Percentiles rank a stretch among this genome's conserved stretches.
Conservation (phyloP, 1,140 invertebrate genomes). For the Papilio glaucus region DNA sequence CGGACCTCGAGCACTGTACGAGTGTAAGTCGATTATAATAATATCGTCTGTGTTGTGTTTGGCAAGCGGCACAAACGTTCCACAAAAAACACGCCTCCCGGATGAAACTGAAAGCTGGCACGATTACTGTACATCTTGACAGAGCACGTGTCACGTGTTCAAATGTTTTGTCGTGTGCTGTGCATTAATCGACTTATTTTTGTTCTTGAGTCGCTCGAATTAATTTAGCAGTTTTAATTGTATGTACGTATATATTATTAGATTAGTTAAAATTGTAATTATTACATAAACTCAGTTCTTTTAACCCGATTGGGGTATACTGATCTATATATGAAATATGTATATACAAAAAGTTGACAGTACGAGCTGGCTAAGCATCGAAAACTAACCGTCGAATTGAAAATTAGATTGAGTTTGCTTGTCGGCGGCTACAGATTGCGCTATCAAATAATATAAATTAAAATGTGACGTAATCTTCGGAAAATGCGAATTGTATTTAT, state of each 20-base stretch:
- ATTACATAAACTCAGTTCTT: background rate
- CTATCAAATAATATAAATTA: background rate
- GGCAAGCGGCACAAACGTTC: constrained; percentile 2
- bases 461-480: background rate
- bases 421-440: background rate
- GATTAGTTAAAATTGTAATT: constrained; percentile 3
- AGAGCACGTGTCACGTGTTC: constrained; percentile 11
- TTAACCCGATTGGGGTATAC: background rate
- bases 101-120: constrained; percentile 28
- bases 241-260: constrained; percentile 10
- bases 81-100: constrained; percentile 7
- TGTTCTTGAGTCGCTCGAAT: constrained; percentile 10
- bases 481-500: background rate
- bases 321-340: too few relatives aligned
- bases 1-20: constrained; percentile 96
- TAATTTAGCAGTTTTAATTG: constrained; percentile 10
- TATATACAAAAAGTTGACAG: too few relatives aligned
- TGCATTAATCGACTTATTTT: constrained; percentile 15
- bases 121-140: background rate
- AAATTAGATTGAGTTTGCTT: too few relatives aligned
- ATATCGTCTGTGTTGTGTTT: constrained; percentile 9
- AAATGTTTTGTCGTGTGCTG: constrained; percentile 7
- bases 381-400: too few relatives aligned
- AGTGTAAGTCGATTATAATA: constrained; percentile 85
- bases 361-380: too few relatives aligned